Conservation (phyloP, 2,797 vertebrate species). For the Chromobotia macracanthus region DNA sequence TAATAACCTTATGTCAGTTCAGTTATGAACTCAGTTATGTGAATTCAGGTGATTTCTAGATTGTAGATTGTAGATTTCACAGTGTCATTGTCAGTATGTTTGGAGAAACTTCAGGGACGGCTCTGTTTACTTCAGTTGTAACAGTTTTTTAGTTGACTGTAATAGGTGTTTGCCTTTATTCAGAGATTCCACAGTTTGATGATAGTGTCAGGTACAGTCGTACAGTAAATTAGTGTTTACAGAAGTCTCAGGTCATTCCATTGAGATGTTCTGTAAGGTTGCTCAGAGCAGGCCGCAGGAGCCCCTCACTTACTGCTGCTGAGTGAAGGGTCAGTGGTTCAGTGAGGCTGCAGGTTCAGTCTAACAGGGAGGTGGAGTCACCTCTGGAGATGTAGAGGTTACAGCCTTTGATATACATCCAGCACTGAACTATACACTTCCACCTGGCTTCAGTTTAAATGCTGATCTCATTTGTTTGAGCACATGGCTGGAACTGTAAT, state of each 20-base stretch:
- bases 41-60: too few relatives aligned
- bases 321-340: not conserved
- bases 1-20: too few relatives aligned
- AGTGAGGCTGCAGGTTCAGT: not conserved
- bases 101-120: too few relatives aligned
- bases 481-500: slow-evolving; percentile 1
- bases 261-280: not conserved
- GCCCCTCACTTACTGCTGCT: too few relatives aligned
- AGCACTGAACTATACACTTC: slow-evolving; percentile 5
- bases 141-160: not conserved
- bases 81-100: too few relatives aligned
- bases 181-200: not conserved
- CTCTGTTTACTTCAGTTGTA: not conserved
- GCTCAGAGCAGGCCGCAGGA: too few relatives aligned
- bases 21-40: too few relatives aligned
- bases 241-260: not conserved
- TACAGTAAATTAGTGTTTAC: too few relatives aligned
- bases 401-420: slow-evolving; percentile 1
- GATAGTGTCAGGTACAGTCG: too few relatives aligned
- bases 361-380: not conserved
- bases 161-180: not conserved
- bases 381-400: not conserved
- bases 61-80: too few relatives aligned
- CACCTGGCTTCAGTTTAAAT: not conserved
- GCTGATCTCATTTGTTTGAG: slow-evolving; percentile 35